Evolutionary conservation across 2,113 vertebrate genomes (phyloP), one percentile per base, ranked within the genome.

Genomic region (Merops nubicus): DNA sequence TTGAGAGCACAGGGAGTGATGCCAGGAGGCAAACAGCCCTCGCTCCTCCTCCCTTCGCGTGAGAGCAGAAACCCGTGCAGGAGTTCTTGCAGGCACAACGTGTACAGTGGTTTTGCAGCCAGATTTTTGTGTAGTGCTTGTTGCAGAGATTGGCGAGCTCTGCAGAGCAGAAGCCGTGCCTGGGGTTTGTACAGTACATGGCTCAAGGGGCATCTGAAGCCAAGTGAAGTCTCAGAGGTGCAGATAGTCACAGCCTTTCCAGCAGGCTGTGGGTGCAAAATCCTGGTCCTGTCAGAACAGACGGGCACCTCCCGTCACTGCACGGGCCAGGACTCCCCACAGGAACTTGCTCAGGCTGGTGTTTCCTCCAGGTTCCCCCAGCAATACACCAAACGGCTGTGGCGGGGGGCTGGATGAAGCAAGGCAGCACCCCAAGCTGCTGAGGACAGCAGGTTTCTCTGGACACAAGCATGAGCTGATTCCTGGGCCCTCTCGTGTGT

Each of bases 391-490:
- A 25, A 12, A 67, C 33, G 43, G 5, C 22, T 42, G 21, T 25
- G 31, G 11, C 9, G 9, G n/a, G 40, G 18, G 12, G 16, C 22
- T 53, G 68, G 45, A 3, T 36, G 47, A 33, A 69, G 43, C 5
- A 3, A 72, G 34, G 40, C 62, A 77, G 59, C 31, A 7, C 31
- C 22, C 15, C 26, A 12, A 85, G 77, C 77, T 72, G 29, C 78
- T 11, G 48, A 51, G 53, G 11, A 15, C 57, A 18, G 62, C 22
- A 17, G 0, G 25, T 43, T 50, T 51, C 65, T 51, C 67, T 31
- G 28, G 50, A 40, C 6, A 5, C 0, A 1, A 63, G 51, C 53
- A 10, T 1, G 12, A 60, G 15, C 20, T 1, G 1, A 15, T 48
- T 79, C 36, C 85, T 45, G 59, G 54, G 15, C 34, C 19, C 31